phyloP scores from a whole-genome alignment of 2,888 invertebrate species.

The Drosophila anceps region DNA sequence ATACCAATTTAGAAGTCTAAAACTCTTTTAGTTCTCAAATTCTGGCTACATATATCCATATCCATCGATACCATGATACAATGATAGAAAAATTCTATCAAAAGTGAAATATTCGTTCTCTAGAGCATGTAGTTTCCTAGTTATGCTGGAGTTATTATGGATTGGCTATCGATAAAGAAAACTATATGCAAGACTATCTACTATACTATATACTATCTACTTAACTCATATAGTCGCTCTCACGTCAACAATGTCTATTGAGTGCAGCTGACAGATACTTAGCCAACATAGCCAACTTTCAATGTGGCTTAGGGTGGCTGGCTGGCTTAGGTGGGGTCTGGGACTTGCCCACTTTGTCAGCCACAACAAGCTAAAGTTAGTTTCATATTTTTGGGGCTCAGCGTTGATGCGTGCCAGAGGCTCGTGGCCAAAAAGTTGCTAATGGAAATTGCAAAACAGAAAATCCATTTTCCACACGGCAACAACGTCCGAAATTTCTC shows the following conservation, averaged over 20 bases:
- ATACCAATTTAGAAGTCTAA: not conserved
- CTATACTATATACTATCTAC: too few relatives aligned
- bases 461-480: conserved; percentile 71
- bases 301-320: conserved; percentile 11
- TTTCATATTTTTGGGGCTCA: conserved; percentile 14
- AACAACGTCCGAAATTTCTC: conserved; percentile 51
- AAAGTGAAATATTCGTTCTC: not conserved
- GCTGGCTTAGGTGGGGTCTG: not conserved
- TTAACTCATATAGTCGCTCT: not conserved
- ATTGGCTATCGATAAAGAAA: too few relatives aligned
- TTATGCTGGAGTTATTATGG: not conserved
- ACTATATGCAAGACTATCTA: too few relatives aligned
- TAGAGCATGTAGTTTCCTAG: not conserved
- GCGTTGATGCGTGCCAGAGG: conserved; percentile 46
- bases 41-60: not conserved
- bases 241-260: not conserved
- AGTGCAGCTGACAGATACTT: conserved; percentile 3
- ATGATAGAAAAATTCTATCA: too few relatives aligned
- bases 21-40: not conserved
- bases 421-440: conserved; percentile 75
- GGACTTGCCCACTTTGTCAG: conserved; percentile 2
- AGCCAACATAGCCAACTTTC: not conserved
- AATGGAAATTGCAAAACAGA: conserved; percentile 77
- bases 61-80: not conserved
- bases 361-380: conserved; percentile 22